A percentile compares a stretch with the other conserved stretches of the same genome.
phyloP scores from a whole-genome alignment of 2,797 vertebrate genomes.

The Melanogrammus aeglefinus region DNA sequence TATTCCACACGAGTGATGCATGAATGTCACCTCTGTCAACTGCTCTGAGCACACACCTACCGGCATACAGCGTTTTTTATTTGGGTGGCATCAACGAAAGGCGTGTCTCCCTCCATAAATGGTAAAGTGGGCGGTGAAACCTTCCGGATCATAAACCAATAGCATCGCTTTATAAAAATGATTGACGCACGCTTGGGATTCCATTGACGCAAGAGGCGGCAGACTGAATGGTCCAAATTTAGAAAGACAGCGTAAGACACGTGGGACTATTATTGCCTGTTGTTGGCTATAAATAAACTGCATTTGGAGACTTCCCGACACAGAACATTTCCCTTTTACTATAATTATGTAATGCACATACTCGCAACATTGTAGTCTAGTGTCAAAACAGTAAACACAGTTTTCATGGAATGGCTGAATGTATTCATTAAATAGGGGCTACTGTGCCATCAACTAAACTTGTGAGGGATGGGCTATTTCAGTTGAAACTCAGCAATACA shows the following conservation, averaged over 20 bases:
- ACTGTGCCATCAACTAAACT: background rate
- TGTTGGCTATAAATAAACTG: conserved; percentile 65
- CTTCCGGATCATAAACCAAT: conserved; percentile 79
- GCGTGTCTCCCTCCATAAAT: conserved; percentile 72
- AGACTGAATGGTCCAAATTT: conserved; percentile 84
- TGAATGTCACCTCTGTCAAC: conserved; percentile 47
- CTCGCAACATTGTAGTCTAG: background rate
- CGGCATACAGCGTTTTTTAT: conserved; percentile 63
- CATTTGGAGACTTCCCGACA: conserved; percentile 37
- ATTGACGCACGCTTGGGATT: conserved; percentile 91
- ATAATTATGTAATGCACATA: conserved; percentile 1
- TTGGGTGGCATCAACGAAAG: conserved; percentile 51
- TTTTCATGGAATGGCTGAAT: background rate
- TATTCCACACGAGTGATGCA: conserved; percentile 56
- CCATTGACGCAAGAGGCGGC: conserved; percentile 89
- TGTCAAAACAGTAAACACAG: background rate
- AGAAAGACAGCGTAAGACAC: conserved; percentile 62
- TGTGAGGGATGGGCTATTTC: background rate
- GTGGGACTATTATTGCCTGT: conserved; percentile 65
- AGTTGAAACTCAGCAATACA: background rate
- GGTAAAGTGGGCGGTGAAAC: conserved; percentile 68
- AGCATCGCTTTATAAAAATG: conserved; percentile 44
- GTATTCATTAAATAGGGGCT: background rate
- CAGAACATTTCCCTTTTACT: conserved; percentile 43
- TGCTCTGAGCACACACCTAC: conserved; percentile 37